A percentile compares a stretch with the other conserved stretches of the same genome.
phyloP scores from a whole-genome alignment of 2,797 vertebrate species.

The Sphenopsis melanotis region DNA sequence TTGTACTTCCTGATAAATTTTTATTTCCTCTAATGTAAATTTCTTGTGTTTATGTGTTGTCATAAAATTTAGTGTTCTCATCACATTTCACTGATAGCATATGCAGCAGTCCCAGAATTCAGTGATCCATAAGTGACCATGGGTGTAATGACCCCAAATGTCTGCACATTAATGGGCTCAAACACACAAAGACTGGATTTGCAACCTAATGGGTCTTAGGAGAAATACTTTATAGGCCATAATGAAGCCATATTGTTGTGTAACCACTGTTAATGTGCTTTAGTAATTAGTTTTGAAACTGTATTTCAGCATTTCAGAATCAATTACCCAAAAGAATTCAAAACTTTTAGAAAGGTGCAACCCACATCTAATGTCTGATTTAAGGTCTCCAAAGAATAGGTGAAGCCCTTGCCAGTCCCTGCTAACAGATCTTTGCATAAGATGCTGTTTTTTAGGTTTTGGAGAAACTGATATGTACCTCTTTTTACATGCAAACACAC shows the following conservation, averaged over 20 bases:
- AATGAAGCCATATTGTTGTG: background rate
- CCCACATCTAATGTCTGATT: background rate
- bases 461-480: background rate
- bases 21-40: background rate
- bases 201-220: background rate
- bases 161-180: background rate
- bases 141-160: background rate
- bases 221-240: background rate
- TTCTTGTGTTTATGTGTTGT: background rate
- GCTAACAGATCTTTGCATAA: background rate
- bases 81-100: background rate
- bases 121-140: background rate
- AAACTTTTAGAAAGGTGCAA: background rate
- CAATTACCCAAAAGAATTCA: background rate
- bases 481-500: background rate
- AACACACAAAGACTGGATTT: background rate
- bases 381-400: background rate
- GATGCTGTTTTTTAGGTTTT: background rate
- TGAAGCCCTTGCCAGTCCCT: background rate
- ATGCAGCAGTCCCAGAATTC: background rate
- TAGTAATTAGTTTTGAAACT: background rate
- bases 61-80: background rate
- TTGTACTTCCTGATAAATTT: background rate
- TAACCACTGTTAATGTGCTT: background rate
- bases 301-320: background rate